These are phyloP conservation scores for Meloe dianella DNA, from an alignment of 2,888 invertebrate genomes.

Conservation along the genomic window DNA sequence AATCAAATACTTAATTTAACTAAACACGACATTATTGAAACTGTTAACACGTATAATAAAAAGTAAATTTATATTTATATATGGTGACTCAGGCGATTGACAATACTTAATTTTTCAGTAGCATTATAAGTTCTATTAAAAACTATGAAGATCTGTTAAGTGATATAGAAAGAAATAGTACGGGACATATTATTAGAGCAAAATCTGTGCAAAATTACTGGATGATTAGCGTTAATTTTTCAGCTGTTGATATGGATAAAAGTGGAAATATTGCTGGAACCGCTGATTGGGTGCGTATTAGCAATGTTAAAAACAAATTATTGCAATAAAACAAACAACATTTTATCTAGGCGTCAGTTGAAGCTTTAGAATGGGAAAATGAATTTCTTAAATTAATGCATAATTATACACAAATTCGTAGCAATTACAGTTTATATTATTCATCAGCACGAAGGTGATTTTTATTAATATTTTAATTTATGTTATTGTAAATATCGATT, in stretches of 20 bases:
- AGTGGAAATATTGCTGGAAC: constrained; percentile 76
- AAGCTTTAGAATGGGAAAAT: constrained; percentile 68
- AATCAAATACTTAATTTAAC: constrained; percentile 63
- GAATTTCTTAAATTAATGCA: constrained; percentile 60
- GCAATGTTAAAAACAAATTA: neutral
- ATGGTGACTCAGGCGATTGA: neutral
- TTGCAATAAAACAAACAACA: neutral
- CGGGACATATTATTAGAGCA: constrained; percentile 69
- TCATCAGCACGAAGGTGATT: constrained; percentile 66
- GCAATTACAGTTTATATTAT: constrained; percentile 63
- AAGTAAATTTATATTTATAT: constrained; percentile 51
- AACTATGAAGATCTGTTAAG: constrained; percentile 70
- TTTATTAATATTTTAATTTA: neutral
- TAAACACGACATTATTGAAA: constrained; percentile 67
- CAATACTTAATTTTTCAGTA: constrained; percentile 60
- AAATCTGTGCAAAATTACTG: constrained; percentile 68
- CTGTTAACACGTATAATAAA: constrained; percentile 65
- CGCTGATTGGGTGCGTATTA: constrained; percentile 70
- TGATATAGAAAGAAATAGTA: constrained; percentile 64
- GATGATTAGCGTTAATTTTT: constrained; percentile 72
- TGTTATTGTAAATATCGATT: neutral
- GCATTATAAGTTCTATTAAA: constrained; percentile 69
- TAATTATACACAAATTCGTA: constrained; percentile 50
- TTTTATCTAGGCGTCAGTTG: constrained; percentile 61
- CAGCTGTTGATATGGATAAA: constrained; percentile 68